Percentiles rank a stretch among this genome's conserved stretches.
Evolutionary conservation across 2,113 vertebrate genomes (phyloP).

Genomic region (Oreochromis niloticus): DNA sequence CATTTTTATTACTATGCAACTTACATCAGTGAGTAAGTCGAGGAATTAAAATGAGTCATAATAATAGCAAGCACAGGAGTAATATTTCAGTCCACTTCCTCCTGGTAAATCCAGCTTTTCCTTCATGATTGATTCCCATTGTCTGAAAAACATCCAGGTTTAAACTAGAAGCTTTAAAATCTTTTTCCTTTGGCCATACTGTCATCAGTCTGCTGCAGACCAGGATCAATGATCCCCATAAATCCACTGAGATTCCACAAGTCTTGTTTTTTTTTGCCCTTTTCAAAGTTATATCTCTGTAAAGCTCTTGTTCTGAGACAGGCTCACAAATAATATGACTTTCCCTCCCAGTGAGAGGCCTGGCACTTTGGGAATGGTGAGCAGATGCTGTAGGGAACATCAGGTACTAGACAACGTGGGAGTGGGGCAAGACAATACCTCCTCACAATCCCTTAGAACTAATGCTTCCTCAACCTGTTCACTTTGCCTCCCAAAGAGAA

Average conservation of each 20-base stretch:
- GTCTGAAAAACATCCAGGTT: neutral
- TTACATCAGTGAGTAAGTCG: neutral
- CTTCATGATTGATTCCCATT: neutral
- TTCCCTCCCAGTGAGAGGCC: conserved; percentile 39
- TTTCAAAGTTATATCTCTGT: conserved; percentile 25
- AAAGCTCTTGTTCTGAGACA: conserved; percentile 18
- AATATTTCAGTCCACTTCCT: neutral
- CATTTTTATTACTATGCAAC: neutral
- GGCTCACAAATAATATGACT: conserved; percentile 18
- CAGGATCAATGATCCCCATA: conserved; percentile 13
- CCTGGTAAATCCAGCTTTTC: neutral
- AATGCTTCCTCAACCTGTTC: neutral
- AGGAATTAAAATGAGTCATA: neutral
- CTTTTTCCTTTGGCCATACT: conserved; percentile 23
- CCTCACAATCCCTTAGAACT: neutral
- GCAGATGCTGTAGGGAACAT: conserved; percentile 35
- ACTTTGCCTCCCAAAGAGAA: neutral
- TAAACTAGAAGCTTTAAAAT: conserved; percentile 17
- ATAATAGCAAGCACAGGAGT: neutral
- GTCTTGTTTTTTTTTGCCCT: conserved; percentile 1
- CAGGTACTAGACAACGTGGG: neutral
- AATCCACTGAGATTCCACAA: conserved; percentile 21
- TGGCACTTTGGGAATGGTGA: conserved; percentile 23
- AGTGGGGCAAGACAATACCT: neutral
- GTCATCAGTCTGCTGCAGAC: conserved; percentile 25